A percentile compares a stretch with the other conserved stretches of the same genome.
phyloP scores from a whole-genome alignment of 2,888 invertebrate species.

The Ormia ochracea region DNA sequence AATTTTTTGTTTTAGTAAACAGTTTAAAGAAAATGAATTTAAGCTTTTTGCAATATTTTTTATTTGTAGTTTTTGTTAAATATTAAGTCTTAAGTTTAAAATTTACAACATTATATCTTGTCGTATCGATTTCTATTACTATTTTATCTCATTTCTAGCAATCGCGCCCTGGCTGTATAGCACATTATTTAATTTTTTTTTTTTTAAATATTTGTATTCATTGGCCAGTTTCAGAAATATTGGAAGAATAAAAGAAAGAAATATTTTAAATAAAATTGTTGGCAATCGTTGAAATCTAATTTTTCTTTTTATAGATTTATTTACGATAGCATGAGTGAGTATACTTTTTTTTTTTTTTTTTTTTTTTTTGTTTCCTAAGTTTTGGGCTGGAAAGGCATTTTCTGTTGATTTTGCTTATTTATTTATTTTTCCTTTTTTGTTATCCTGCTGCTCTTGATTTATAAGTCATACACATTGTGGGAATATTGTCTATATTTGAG shows the following conservation, averaged over 20 bases:
- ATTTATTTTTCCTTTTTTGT: background rate
- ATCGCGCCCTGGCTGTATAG: constrained; percentile 46
- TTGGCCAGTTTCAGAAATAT: constrained; percentile 46
- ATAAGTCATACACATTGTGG: constrained; percentile 57
- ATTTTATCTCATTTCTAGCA: constrained; percentile 61
- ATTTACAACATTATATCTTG: constrained; percentile 63
- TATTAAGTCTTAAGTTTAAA: constrained; percentile 62
- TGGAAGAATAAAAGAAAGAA: constrained; percentile 10
- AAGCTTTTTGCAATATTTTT: constrained; percentile 28
- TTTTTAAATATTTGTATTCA: constrained; percentile 16
- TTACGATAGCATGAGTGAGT: constrained; percentile 60
- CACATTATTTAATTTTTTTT: constrained; percentile 16
- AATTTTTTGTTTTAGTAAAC: too few species aligned
- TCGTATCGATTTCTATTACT: constrained; percentile 63
- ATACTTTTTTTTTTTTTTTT: too few species aligned
- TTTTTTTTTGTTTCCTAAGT: constrained; percentile 49
- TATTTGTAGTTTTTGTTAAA: constrained; percentile 48
- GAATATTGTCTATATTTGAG: constrained; percentile 42
- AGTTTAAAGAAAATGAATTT: constrained; percentile 45
- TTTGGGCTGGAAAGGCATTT: constrained; percentile 30
- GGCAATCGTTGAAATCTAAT: constrained; percentile 63
- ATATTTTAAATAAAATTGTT: constrained; percentile 48
- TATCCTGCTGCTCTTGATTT: constrained; percentile 59
- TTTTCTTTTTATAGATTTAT: constrained; percentile 61
- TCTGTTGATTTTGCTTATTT: constrained; percentile 5